Evolutionary conservation across 2,113 vertebrate genomes (phyloP), one percentile per base, ranked within the genome.

Genomic region (Carassius carassius): DNA sequence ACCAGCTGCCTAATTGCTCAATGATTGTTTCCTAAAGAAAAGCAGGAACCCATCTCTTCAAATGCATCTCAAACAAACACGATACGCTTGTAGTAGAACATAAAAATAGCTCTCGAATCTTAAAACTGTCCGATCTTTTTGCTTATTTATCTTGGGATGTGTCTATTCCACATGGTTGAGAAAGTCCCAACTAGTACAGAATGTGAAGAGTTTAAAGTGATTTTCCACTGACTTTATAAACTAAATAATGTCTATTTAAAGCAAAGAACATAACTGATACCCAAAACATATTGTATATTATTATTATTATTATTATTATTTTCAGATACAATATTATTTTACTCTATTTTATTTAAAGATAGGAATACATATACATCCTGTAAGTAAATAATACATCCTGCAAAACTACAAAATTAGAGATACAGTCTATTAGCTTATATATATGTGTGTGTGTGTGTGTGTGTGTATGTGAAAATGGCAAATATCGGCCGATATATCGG

Each of bases 11-110:
- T 82, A 92, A 93, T 92, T 89, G 85, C 23, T 85, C 79, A 92
- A 92, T 92, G 92, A 92, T 91, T 25, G 85, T 88, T 94, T 90
- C 92, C 92, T 78, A 65, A 58, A 60, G 58, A 56, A 79, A 70
- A 74, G 32, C 23, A 56, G 82, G 51, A 58, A 82, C 16, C 56
- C 54, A 72, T 54, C 32, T 76, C 82, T 13, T 70, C 49, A 69
- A 63, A 78, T 11, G 63, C 69, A 47, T 4, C 44, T 47, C 44
- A 47, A 47, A 47, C 44, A 47, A 3, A 47, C 44, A 47, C 11
- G 3, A 54, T 54, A 41, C 51, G 16, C 65, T 21, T n/a, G 19
- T 19, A 70, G 72, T 51, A 63, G 51, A 25, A 3, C 32, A 80
- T 67, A 74, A 74, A 60, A 65, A 81, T 51, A 81, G 12, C 54